Evolutionary conservation across 2,888 invertebrate species (phyloP), one percentile per base, ranked within the genome.

Genomic region (Tiliacea citrago): DNA sequence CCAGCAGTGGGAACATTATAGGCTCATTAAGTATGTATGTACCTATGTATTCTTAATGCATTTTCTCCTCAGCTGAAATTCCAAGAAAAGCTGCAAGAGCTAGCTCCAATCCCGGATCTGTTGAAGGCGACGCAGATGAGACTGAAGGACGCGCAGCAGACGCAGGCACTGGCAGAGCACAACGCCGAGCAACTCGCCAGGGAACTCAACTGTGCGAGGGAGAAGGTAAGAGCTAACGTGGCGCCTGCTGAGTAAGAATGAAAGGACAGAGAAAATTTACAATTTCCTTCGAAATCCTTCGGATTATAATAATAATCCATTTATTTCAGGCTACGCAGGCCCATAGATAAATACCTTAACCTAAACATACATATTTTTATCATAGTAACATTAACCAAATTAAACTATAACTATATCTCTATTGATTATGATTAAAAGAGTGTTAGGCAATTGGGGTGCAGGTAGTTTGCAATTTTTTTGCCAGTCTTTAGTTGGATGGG

Each of bases 61-160:
- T 66, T n/a, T 53, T 12, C 16, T 39, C 16, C 35, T 16, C 81
- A 96, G 96, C 74, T 96, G 21, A 96, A 98, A 91, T 98, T 98
- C 93, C 98, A 98, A 96, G 98, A 98, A 88, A 98, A 98, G 91
- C 92, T 98, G 39, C 97, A 97, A 75, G 98, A 98, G 91, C 92
- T 98, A 66, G 97, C 97, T 0, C 98, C 98, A 0, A 95, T 98
- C 45, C 98, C 98, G 0, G 98, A 98, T 81, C 96, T 98, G 47
- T 91, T 98, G 82, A 97, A 97, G 88, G 97, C 97, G 51, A 97
- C 97, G 0, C 98, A 98, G 90, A 88, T 97, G 85, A 97, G 97
- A 85, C 91, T 98, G 66, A 97, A 97, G 88, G 98, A 98, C 88
- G 97, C 97, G 0, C 97, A 98, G 87, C 97, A 98, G 85, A 94